These are phyloP conservation scores for Ispidina picta DNA, from an alignment of 2,797 vertebrate species.

Conservation along the genomic window DNA sequence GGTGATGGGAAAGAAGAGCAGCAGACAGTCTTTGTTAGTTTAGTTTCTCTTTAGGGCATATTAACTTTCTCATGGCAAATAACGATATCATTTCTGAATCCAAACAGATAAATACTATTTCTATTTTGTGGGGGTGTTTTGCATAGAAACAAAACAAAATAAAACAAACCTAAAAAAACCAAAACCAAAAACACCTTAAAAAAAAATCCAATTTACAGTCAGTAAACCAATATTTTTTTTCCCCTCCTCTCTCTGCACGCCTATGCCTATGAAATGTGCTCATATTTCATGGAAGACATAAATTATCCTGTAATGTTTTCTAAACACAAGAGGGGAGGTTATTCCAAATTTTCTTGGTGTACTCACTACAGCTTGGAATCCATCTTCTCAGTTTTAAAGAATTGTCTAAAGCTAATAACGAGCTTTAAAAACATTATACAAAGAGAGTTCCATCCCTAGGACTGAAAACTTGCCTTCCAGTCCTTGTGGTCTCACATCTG, in stretches of 20 bases:
- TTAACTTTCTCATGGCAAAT: background rate
- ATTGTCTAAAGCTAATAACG: background rate
- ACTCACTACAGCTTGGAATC: background rate
- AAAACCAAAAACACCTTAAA: too few relatives aligned
- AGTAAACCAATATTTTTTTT: background rate
- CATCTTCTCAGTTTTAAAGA: background rate
- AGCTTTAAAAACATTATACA: background rate
- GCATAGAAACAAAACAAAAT: background rate
- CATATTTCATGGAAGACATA: background rate
- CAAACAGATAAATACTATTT: constrained; percentile 16
- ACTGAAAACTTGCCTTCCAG: background rate
- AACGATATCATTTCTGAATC: background rate
- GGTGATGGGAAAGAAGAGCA: background rate
- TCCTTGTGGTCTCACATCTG: background rate
- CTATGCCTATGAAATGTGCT: background rate
- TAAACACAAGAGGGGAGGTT: background rate
- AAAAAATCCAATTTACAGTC: background rate
- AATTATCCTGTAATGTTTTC: background rate
- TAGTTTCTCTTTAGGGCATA: background rate
- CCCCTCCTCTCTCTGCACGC: background rate
- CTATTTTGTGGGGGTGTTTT: background rate
- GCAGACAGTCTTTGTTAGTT: background rate
- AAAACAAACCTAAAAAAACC: too few relatives aligned
- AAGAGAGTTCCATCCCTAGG: background rate
- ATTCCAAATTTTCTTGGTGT: background rate